Evolutionary conservation across 1,140 invertebrate genomes (phyloP).

Genomic region (Drosophila murphyi): DNA sequence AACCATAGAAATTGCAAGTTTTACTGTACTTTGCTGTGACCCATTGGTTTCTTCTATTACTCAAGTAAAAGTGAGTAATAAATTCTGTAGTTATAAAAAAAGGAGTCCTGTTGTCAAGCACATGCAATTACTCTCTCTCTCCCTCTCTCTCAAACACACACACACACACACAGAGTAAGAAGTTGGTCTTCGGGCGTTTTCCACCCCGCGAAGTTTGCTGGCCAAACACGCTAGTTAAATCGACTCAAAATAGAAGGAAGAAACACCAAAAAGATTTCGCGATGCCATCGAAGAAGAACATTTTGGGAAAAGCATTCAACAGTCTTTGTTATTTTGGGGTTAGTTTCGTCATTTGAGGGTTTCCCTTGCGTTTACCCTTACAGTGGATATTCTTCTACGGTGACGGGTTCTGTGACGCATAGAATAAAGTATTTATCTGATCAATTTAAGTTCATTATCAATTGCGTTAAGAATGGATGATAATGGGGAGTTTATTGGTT

Average conservation of each 20-base stretch:
- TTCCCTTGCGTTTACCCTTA: conserved; percentile 32
- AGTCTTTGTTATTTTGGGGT: conserved; percentile 45
- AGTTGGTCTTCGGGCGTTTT: conserved; percentile 51
- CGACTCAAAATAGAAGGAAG: conserved; percentile 44
- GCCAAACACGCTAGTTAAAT: conserved; percentile 75
- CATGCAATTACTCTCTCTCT: conserved; percentile 19
- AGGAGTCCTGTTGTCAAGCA: conserved; percentile 45
- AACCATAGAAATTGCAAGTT: conserved; percentile 39
- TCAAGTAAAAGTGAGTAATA: conserved; percentile 38
- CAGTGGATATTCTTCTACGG: neutral
- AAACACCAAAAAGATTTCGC: conserved; percentile 50
- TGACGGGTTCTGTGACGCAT: neutral
- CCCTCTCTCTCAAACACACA: conserved; percentile 30
- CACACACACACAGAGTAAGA: neutral
- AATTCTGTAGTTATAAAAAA: conserved; percentile 24
- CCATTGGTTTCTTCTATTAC: conserved; percentile 4
- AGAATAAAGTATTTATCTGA: neutral
- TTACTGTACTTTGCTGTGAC: conserved; percentile 62
- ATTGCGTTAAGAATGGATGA: too few species aligned
- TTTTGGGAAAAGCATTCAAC: conserved; percentile 16
- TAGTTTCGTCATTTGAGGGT: conserved; percentile 53
- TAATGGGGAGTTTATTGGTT: too few species aligned
- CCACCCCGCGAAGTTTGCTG: conserved; percentile 77
- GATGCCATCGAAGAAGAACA: conserved; percentile 41
- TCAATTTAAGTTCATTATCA: too few species aligned